phyloP scores from a whole-genome alignment of 2,888 invertebrate species.

The Polietes domitor region DNA sequence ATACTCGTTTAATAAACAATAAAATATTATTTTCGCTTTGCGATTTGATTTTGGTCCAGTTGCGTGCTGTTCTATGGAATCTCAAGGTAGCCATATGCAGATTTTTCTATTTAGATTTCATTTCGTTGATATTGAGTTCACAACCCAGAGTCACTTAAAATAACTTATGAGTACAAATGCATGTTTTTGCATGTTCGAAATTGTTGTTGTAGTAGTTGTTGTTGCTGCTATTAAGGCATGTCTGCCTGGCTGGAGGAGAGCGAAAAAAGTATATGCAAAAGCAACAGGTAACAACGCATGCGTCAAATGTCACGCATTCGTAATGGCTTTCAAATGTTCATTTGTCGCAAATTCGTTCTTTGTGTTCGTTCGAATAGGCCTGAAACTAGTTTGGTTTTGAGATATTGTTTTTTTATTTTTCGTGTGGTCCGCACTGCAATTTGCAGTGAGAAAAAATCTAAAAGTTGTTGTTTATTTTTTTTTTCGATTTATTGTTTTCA shows the following conservation, averaged over 20 bases:
- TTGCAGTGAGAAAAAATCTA: neutral
- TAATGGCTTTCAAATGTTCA: constrained; percentile 31
- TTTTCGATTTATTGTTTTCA: constrained; percentile 18
- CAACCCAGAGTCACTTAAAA: constrained; percentile 63
- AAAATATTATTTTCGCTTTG: constrained; percentile 53
- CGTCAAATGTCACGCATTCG: constrained; percentile 67
- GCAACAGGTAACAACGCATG: constrained; percentile 56
- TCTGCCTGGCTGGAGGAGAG: neutral
- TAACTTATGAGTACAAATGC: constrained; percentile 57
- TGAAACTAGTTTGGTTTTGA: constrained; percentile 2
- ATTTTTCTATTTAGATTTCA: constrained; percentile 59
- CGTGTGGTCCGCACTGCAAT: neutral
- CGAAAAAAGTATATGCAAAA: neutral
- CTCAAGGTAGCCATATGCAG: constrained; percentile 67
- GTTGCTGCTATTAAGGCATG: constrained; percentile 6
- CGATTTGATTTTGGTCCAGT: constrained; percentile 58
- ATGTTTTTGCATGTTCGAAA: constrained; percentile 26
- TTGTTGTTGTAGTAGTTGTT: neutral
- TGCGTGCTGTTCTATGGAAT: constrained; percentile 64
- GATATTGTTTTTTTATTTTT: too few relatives aligned
- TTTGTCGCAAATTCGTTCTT: constrained; percentile 17
- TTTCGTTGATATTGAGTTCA: constrained; percentile 61
- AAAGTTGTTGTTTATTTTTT: neutral
- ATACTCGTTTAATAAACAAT: constrained; percentile 56
- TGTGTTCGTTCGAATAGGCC: neutral